Conservation (phyloP, 2,113 vertebrate genomes). For the Hypocryptadius cinnamomeus region DNA sequence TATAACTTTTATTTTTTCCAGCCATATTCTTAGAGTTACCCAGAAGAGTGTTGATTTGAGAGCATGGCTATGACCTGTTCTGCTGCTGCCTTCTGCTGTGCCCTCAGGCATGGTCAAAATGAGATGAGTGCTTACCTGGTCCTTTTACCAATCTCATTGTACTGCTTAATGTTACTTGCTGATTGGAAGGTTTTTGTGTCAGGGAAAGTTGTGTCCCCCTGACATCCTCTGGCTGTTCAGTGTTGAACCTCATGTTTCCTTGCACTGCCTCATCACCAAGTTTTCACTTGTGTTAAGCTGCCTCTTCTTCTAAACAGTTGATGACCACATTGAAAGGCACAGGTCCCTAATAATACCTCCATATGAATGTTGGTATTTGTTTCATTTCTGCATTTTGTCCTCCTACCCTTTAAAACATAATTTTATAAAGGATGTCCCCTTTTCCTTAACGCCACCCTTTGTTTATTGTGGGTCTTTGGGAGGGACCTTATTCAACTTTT, state of each 20-base stretch:
- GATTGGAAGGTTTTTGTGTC: background rate
- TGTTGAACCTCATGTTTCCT: background rate
- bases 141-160: background rate
- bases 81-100: background rate
- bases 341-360: background rate
- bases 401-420: background rate
- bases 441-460: background rate
- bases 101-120: background rate
- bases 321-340: background rate
- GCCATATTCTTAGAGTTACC: background rate
- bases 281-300: background rate
- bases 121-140: background rate
- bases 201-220: background rate
- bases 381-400: background rate
- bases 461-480: background rate
- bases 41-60: background rate
- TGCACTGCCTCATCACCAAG: background rate
- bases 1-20: background rate
- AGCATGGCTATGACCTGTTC: background rate
- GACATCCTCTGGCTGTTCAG: background rate
- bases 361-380: background rate
- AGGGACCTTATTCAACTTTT: background rate
- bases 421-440: background rate
- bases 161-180: background rate
- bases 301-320: background rate